A percentile compares a stretch with the other conserved stretches of the same genome.
Evolutionary conservation across 2,888 invertebrate genomes (phyloP).

Genomic region (Hecatera dysodea): DNA sequence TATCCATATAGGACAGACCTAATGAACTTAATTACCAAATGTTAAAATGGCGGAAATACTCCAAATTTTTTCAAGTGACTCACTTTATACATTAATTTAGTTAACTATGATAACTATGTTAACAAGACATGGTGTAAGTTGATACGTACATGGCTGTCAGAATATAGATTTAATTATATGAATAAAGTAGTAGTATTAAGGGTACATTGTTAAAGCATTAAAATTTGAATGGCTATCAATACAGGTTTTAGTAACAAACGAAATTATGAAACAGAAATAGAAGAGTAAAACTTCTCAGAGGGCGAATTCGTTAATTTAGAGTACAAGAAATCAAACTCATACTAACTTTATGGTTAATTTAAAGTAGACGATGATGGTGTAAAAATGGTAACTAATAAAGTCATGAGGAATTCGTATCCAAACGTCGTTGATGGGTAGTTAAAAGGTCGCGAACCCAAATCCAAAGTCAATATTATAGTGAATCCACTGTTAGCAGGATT

Average conservation of each 20-base stretch:
- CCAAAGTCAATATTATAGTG: constrained; percentile 22
- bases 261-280: constrained; percentile 27
- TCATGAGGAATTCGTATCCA: neutral
- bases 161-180: constrained; percentile 43
- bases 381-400: constrained; percentile 4
- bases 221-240: constrained; percentile 15
- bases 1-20: constrained; percentile 17
- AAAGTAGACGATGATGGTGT: neutral
- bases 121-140: constrained; percentile 32
- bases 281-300: neutral
- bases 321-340: neutral
- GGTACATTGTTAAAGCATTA: constrained; percentile 33
- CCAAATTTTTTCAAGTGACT: constrained; percentile 42
- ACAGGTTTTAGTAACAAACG: constrained; percentile 7
- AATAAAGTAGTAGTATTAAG: constrained; percentile 30
- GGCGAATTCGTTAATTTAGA: neutral
- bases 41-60: constrained; percentile 40
- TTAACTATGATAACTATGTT: constrained; percentile 38
- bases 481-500: constrained; percentile 38
- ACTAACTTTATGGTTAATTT: neutral
- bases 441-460: constrained; percentile 11
- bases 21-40: constrained; percentile 49
- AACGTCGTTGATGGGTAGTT: neutral
- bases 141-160: constrained; percentile 40
- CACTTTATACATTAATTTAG: constrained; percentile 41